A percentile compares a stretch with the other conserved stretches of the same genome.
Conservation (phyloP, 2,797 vertebrate genomes). For the Podarcis siculus region DNA sequence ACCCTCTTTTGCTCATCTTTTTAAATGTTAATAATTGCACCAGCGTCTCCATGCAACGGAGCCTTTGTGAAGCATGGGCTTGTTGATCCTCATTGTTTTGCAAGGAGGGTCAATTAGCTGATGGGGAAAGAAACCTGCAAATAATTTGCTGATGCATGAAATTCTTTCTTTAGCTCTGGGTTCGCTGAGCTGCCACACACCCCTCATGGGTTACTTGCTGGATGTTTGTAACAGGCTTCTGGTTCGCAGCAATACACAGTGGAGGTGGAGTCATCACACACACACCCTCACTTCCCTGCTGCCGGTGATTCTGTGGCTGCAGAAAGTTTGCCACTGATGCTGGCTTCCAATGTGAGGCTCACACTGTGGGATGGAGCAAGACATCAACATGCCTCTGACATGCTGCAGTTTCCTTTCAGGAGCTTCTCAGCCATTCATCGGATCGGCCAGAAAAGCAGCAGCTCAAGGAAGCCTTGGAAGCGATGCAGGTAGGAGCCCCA, state of each 20-base stretch:
- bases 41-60: constrained; percentile 29
- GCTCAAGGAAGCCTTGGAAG: constrained; percentile 94
- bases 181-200: neutral
- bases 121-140: constrained; percentile 60
- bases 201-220: no score
- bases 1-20: neutral
- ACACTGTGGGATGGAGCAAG: neutral
- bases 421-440: constrained; percentile 91
- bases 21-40: constrained; percentile 31
- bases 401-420: constrained; percentile 76
- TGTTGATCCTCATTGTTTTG: constrained; percentile 53
- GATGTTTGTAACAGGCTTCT: neutral
- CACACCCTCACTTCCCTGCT: neutral
- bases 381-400: neutral
- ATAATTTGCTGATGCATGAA: constrained; percentile 72
- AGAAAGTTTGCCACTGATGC: no score
- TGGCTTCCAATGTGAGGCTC: no score
- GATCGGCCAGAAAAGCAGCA: constrained; percentile 92
- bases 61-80: constrained; percentile 5
- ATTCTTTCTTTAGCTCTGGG: neutral
- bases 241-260: neutral
- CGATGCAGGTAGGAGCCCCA: constrained; percentile 89
- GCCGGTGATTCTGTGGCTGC: no score
- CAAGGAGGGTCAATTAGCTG: constrained; percentile 61
- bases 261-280: neutral